Base-by-base conservation (phyloP, 2,888 invertebrate species). In the Pegoplata infirma region DNA sequence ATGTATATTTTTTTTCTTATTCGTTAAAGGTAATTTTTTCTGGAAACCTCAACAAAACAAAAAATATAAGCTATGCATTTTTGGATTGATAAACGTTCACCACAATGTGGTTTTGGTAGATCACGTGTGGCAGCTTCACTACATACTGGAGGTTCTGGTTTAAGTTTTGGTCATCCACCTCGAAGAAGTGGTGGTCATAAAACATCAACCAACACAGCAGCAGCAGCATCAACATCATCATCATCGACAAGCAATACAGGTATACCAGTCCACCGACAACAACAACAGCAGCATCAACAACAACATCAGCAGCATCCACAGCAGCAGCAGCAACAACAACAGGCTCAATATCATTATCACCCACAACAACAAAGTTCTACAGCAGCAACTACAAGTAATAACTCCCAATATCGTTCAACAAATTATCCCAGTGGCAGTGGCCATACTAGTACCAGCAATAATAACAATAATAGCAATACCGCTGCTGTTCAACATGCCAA, bases 11-110 rank as follows among this genome's bases (percentile, higher is more conserved):
- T 67, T 47, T 56, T 44, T 46, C 16, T 44, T 14, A 14, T 25
- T 14, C 25, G 5, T 49, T 47, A 28, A 25, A 63, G 49, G 51
- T 47, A 36, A 44, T 21, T 46, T 14, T 36, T 36, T 40, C 19
- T 40, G 12, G 4, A 19, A n/a, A 44, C 28, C 28, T n/a, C n/a
- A 7, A 44, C 10, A 14, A 12, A 32, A 7, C 6, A 10, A 40
- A 53, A 3, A 75, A 53, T 32, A n/a, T n/a, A n/a, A n/a, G n/a
- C n/a, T n/a, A 95, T 95, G 95, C 95, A 95, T 94, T 95, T 95
- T 92, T 95, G 95, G 95, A 95, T 95, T 89, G 94, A 95, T 90
- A 95, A 95, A 90, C 93, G 94, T 86, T 93, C 94, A 89, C 94
- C 94, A 89, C 91, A 91, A 91, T 94, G 94, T 90, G 93, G 94